Base-by-base conservation (phyloP, 2,888 invertebrate species). In the Oscheius sp. region DNA sequence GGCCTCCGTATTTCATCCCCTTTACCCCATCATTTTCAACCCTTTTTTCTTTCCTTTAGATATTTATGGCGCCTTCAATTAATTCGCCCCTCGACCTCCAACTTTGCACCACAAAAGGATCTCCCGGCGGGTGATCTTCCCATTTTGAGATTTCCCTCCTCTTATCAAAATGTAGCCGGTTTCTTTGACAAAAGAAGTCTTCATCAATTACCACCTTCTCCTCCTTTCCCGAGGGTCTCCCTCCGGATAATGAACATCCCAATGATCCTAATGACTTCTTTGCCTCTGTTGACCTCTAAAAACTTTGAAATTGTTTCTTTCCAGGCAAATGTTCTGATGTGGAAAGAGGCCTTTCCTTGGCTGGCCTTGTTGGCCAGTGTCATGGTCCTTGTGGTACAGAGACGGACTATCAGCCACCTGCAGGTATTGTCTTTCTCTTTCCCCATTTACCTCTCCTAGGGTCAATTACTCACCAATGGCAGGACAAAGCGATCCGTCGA, bases 271-370 rank as follows among this genome's bases (percentile, higher is more conserved):
- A 55, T 55, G 58, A 58, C 58, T 58, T 35, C 58, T 58, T 58
- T 27, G 3, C 49, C 49, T 49, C 49, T 49, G 49, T 49, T 49
- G 16, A 18, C 29, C 29, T 29, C n/a, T 43, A 41, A 61, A 61
- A 61, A 61, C 61, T 61, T 18, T 43, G 7, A 18, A 61, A 61
- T 45, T 61, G 45, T 43, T 21, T 52, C 27, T 63, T 29, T 66
- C 29, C 46, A 49, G 66, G n/a, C 35, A 66, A 52, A 66, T 66
- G 66, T 27, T 35, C 66, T 66, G 66, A 66, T 66, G 69, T 69
- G 52, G 41, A 52, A 52, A n/a, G 55, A 69, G 55, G 16, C 25
- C 18, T 2, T 56, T n/a, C 56, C 69, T 16, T 69, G 69, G 69
- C 56, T 69, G 55, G 69, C 69, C 23, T 55, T 69, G 0, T n/a